A percentile compares a stretch with the other conserved stretches of the same genome.
These are phyloP conservation scores for Mormyrus hasselquistii DNA, from an alignment of 2,797 vertebrate genomes.

Conservation along the genomic window DNA sequence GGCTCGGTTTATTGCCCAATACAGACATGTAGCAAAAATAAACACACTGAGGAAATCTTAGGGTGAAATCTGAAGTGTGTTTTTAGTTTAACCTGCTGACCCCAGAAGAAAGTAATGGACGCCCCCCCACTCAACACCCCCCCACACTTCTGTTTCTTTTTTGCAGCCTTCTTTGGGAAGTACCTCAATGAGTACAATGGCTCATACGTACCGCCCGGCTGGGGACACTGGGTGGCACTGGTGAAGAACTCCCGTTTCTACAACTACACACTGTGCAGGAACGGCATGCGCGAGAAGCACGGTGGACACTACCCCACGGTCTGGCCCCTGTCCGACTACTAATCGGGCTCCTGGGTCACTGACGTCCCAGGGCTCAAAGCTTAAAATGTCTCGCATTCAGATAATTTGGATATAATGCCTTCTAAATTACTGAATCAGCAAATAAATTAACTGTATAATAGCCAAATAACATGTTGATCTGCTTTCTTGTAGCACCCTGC, in stretches of 20 bases:
- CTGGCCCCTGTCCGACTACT: not conserved
- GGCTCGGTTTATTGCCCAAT: not conserved
- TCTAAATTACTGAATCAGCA: not conserved
- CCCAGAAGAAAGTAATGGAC: not conserved
- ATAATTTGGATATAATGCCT: not conserved
- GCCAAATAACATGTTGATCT: not conserved
- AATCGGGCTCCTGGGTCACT: not conserved
- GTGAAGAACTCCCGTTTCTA: slow-evolving; percentile 97
- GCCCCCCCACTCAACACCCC: not conserved
- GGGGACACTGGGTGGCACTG: slow-evolving; percentile 91
- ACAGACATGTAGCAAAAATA: not conserved
- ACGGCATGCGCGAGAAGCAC: slow-evolving; percentile 85
- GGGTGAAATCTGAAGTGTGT: not conserved
- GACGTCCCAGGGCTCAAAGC: not conserved
- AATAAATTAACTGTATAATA: not conserved
- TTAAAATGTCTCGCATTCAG: not conserved
- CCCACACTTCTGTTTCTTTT: not conserved
- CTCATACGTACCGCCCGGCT: slow-evolving; percentile 87
- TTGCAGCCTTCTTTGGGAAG: slow-evolving; percentile 91
- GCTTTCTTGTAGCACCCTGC: not conserved
- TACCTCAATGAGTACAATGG: slow-evolving; percentile 98
- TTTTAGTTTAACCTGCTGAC: not conserved
- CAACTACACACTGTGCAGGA: slow-evolving; percentile 90
- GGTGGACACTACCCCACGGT: slow-evolving; percentile 83
- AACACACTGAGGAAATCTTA: not conserved